These are phyloP conservation scores for Lacerta agilis DNA, from an alignment of 2,797 vertebrate species.

Conservation along the genomic window DNA sequence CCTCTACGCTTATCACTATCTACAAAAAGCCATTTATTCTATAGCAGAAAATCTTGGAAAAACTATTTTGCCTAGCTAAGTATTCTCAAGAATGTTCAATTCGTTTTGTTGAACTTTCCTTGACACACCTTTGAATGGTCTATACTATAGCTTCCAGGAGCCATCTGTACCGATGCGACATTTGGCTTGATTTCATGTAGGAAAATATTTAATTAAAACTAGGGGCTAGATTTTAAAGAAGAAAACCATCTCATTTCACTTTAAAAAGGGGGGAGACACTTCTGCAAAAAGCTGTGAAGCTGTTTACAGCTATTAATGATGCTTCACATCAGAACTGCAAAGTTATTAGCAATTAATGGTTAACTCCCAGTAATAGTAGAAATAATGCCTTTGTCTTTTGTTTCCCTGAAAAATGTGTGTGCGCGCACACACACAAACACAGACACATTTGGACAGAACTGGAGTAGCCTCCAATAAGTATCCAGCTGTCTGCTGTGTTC, in stretches of 20 bases:
- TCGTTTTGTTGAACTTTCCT: not conserved
- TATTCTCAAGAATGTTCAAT: not conserved
- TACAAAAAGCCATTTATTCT: not conserved
- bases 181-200: not conserved
- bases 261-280: not conserved
- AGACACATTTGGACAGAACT: not conserved
- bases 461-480: not conserved
- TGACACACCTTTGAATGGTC: not conserved
- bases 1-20: not conserved
- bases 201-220: slow-evolving; percentile 2
- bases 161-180: not conserved
- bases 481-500: too few relatives aligned
- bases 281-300: not conserved
- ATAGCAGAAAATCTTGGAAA: not conserved
- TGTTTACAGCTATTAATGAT: not conserved
- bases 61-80: not conserved
- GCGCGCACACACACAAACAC: not conserved
- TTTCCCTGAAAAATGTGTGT: not conserved
- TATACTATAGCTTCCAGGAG: not conserved
- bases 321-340: not conserved
- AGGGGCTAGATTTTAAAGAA: not conserved
- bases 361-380: not conserved
- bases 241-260: not conserved
- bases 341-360: not conserved
- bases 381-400: not conserved